Conservation (phyloP, 2,113 vertebrate species). For the Pachycephala philippinensis region DNA sequence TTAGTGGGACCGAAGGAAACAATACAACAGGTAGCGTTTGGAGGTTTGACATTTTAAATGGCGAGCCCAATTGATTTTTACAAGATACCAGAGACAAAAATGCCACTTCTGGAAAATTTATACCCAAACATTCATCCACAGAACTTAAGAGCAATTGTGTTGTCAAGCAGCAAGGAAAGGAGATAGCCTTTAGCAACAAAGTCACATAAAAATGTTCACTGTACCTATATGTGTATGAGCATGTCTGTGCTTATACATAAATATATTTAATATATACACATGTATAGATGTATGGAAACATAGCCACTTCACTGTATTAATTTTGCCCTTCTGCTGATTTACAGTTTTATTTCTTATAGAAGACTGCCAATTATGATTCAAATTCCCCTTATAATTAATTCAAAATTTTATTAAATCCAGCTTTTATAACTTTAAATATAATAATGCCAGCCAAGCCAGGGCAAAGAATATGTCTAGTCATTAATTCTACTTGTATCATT, state of each 20-base stretch:
- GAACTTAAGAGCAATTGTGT: neutral
- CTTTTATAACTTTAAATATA: slow-evolving; percentile 74
- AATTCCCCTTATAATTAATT: slow-evolving; percentile 77
- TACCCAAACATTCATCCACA: neutral
- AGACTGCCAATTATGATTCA: slow-evolving; percentile 67
- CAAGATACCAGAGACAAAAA: slow-evolving; percentile 36
- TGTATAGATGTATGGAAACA: neutral
- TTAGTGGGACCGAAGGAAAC: neutral
- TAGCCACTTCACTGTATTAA: neutral
- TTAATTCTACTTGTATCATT: slow-evolving; percentile 73
- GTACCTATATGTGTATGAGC: rapidly evolving
- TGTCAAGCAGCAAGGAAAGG: slow-evolving; percentile 13
- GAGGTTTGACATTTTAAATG: slow-evolving; percentile 49
- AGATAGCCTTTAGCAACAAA: neutral
- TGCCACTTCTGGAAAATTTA: slow-evolving; percentile 25
- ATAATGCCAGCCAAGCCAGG: slow-evolving; percentile 44
- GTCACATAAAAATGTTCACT: neutral
- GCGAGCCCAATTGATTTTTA: slow-evolving; percentile 43
- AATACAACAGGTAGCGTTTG: slow-evolving; percentile 19
- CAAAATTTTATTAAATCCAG: slow-evolving; percentile 77
- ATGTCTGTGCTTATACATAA: neutral
- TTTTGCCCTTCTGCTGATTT: slow-evolving; percentile 15
- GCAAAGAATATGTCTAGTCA: slow-evolving; percentile 53
- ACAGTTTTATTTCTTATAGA: slow-evolving; percentile 49
- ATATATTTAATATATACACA: neutral